A percentile compares a stretch with the other conserved stretches of the same genome.
Conservation (phyloP, 2,113 vertebrate genomes). For the Microcebus murinus region DNA sequence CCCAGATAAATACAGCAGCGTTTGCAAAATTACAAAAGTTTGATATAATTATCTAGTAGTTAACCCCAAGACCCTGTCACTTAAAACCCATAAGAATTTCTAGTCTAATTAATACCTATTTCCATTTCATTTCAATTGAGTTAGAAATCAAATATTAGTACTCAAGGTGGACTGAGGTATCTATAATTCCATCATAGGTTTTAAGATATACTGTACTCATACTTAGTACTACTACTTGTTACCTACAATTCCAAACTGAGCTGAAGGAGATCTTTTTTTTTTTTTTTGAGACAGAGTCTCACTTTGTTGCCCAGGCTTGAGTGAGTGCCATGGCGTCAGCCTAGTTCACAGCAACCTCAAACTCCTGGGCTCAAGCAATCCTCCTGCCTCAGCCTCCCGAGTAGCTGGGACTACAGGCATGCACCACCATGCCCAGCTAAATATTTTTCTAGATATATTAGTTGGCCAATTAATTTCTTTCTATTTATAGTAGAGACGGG, state of each 20-base stretch:
- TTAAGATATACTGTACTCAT: constrained; percentile 22
- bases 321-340: no score
- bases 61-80: not conserved
- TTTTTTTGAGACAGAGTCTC: no score
- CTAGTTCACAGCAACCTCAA: no score
- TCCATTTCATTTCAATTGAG: constrained; percentile 29
- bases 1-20: not conserved
- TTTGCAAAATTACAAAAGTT: not conserved
- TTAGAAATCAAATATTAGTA: not conserved
- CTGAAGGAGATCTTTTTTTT: not conserved
- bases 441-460: no score
- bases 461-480: no score
- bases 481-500: no score
- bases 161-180: not conserved
- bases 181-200: constrained; percentile 11
- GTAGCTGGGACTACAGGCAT: no score
- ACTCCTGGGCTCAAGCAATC: no score
- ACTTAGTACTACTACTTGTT: not conserved
- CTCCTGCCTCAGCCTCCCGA: no score
- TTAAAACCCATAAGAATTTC: constrained; percentile 8
- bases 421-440: no score
- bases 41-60: not conserved
- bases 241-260: constrained; percentile 16
- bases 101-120: not conserved
- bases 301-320: no score